Evolutionary conservation across 1,140 invertebrate genomes (phyloP).

Genomic region (Magallana angulata): DNA sequence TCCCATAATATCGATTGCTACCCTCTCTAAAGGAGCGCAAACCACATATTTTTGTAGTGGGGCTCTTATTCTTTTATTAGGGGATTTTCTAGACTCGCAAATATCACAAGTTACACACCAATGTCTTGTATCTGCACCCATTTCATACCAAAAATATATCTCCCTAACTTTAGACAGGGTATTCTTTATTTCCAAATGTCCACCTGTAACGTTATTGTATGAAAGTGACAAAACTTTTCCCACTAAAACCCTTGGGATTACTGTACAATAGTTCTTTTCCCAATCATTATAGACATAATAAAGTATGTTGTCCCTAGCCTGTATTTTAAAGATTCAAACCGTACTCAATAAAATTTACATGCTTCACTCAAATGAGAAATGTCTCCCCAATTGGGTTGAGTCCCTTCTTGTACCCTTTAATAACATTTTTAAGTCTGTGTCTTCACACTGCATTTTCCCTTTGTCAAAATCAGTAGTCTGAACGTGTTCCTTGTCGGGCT

Average conservation of each 20-base stretch:
- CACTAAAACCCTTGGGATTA: slow-evolving; percentile 31
- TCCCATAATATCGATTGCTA: slow-evolving; percentile 47
- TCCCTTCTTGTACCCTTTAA: neutral
- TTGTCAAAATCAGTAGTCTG: neutral
- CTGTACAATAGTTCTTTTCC: slow-evolving; percentile 23
- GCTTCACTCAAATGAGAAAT: slow-evolving; percentile 8
- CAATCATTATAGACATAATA: slow-evolving; percentile 15
- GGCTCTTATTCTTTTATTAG: slow-evolving; percentile 23
- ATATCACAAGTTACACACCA: slow-evolving; percentile 48
- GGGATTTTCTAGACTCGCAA: slow-evolving; percentile 37
- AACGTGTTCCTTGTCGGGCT: neutral
- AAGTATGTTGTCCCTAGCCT: slow-evolving; percentile 5
- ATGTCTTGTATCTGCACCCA: slow-evolving; percentile 41
- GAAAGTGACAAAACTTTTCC: slow-evolving; percentile 13
- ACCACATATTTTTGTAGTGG: slow-evolving; percentile 50
- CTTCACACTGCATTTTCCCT: slow-evolving; percentile 22
- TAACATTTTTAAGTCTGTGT: slow-evolving; percentile 9
- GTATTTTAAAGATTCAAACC: slow-evolving; percentile 38
- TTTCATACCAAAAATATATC: slow-evolving; percentile 39
- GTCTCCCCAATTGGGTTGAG: slow-evolving; percentile 42
- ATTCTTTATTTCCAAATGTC: slow-evolving; percentile 41
- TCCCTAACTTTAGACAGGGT: slow-evolving; percentile 44
- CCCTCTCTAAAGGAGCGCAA: slow-evolving; percentile 38
- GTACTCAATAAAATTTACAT: slow-evolving; percentile 32
- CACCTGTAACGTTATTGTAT: slow-evolving; percentile 40